Conservation (phyloP, 2,797 vertebrate species). For the Nyctalus aviator region DNA sequence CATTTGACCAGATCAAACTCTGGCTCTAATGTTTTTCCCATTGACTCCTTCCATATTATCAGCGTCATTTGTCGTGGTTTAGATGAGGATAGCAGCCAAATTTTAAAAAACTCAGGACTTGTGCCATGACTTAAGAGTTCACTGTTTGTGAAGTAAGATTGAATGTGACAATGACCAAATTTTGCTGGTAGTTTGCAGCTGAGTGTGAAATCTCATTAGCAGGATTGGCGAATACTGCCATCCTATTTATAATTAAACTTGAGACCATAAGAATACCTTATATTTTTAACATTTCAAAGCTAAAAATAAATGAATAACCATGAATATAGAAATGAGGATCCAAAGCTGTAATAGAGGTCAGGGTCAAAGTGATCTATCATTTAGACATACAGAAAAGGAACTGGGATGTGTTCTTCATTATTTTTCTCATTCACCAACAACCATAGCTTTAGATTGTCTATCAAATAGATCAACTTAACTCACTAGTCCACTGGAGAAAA, state of each 20-base stretch:
- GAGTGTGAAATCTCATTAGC: background rate
- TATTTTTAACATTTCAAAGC: background rate
- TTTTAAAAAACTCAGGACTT: background rate
- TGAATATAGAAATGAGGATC: background rate
- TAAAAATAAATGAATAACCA: background rate
- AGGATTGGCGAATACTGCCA: background rate
- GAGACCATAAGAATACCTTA: background rate
- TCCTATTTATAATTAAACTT: background rate
- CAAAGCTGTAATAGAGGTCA: background rate
- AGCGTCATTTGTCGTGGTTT: background rate
- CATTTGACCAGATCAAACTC: background rate
- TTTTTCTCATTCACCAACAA: conserved; percentile 28
- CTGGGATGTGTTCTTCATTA: conserved; percentile 3
- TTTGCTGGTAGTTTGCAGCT: background rate
- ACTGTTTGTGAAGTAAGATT: background rate
- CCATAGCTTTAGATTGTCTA: conserved; percentile 16
- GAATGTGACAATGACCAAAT: background rate
- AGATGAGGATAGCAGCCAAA: background rate
- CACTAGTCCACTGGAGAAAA: background rate
- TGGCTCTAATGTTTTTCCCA: background rate
- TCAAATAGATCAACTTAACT: background rate
- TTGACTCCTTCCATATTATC: background rate
- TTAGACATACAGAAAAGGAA: conserved; percentile 1
- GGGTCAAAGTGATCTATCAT: background rate
- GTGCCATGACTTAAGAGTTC: background rate